A percentile compares a stretch with the other conserved stretches of the same genome.
Conservation (phyloP, 37 sponge, comb jelly and placozoan genomes). For the Bolinopsis microptera region DNA sequence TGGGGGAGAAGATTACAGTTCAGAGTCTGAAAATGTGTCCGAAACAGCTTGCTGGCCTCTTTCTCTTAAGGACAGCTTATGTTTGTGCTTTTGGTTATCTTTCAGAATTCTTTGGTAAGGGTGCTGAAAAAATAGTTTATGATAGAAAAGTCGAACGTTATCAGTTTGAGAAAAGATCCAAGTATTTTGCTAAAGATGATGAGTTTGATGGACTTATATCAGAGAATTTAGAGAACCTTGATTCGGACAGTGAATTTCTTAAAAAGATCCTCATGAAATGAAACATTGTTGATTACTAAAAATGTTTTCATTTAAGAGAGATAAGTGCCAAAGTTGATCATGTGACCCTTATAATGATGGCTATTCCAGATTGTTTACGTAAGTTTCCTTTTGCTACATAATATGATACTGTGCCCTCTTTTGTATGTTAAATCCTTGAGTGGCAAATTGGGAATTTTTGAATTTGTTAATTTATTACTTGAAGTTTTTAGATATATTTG, state of each 20-base stretch:
- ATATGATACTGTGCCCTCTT: too few species aligned
- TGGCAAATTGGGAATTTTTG: too few species aligned
- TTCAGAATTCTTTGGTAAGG: not conserved
- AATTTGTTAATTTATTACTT: too few species aligned
- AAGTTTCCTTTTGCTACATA: too few species aligned
- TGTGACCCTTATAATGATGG: too few species aligned
- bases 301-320: too few species aligned
- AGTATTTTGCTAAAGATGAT: not conserved
- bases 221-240: not conserved
- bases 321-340: too few species aligned
- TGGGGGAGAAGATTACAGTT: constrained; percentile 15
- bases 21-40: not conserved
- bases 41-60: not conserved
- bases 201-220: constrained; percentile 44
- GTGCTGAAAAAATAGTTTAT: not conserved
- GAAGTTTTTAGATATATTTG: too few species aligned
- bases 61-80: constrained; percentile 4
- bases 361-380: too few species aligned
- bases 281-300: too few species aligned
- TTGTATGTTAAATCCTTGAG: too few species aligned
- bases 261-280: not conserved
- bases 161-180: not conserved
- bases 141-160: not conserved
- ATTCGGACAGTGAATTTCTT: not conserved
- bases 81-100: not conserved